phyloP scores from a whole-genome alignment of 2,113 vertebrate genomes.

The Cephalopterus ornatus region DNA sequence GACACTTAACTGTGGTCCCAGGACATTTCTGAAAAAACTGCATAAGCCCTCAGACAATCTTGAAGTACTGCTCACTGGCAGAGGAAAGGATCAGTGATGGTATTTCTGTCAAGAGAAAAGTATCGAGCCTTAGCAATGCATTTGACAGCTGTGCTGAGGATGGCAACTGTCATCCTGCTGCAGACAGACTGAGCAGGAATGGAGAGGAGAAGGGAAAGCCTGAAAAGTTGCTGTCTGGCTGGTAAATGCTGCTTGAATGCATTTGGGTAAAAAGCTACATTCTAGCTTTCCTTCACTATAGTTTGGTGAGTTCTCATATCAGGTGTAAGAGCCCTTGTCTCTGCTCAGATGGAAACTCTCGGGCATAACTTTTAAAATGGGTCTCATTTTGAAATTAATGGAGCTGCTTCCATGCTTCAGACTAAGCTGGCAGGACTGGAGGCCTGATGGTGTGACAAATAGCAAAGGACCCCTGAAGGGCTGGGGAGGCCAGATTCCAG shows the following conservation, averaged over 20 bases:
- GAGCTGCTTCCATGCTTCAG: neutral
- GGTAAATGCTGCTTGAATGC: neutral
- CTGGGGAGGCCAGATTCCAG: neutral
- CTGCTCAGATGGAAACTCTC: neutral
- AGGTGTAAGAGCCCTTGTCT: neutral
- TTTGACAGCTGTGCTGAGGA: neutral
- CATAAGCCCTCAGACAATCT: neutral
- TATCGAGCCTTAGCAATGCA: neutral
- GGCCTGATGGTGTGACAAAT: neutral
- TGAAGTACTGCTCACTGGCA: neutral
- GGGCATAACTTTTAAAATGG: neutral
- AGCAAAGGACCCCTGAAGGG: neutral
- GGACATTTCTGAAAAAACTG: neutral
- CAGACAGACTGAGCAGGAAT: neutral
- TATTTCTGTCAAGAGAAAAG: neutral
- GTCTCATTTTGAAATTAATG: neutral
- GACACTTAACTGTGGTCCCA: neutral
- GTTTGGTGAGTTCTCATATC: neutral
- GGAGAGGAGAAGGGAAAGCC: neutral
- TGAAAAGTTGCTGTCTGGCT: neutral
- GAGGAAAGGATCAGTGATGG: neutral
- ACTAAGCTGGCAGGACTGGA: neutral
- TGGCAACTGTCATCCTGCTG: neutral
- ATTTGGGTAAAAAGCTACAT: neutral
- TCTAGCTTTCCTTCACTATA: neutral